These are phyloP conservation scores for Catharus ustulatus DNA, from an alignment of 2,797 vertebrate genomes.

Conservation along the genomic window DNA sequence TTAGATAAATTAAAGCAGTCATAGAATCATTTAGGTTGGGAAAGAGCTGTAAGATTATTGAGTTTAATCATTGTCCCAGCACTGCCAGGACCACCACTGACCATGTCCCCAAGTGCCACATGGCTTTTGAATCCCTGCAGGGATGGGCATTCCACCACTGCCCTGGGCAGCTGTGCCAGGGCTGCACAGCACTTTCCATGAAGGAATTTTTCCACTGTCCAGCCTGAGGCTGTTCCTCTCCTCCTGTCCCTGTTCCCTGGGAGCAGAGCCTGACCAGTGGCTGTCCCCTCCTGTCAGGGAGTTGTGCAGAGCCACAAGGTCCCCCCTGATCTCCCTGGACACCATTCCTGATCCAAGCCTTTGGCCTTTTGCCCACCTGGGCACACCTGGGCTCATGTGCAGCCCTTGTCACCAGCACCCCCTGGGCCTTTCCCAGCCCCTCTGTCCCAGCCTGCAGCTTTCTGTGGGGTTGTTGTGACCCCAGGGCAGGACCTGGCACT, in stretches of 20 bases:
- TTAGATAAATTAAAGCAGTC: not conserved
- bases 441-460: not conserved
- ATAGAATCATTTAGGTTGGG: not conserved
- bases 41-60: not conserved
- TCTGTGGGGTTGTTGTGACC: not conserved
- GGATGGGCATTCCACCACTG: not conserved
- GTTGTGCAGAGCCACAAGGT: not conserved
- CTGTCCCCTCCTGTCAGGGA: not conserved
- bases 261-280: too few relatives aligned
- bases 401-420: not conserved
- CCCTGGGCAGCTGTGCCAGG: not conserved
- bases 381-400: rapidly evolving
- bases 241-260: not conserved
- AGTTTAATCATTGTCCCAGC: rapidly evolving
- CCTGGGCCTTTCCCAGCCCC: not conserved
- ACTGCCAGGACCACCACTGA: not conserved
- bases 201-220: not conserved
- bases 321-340: not conserved
- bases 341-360: not conserved
- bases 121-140: not conserved
- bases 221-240: not conserved
- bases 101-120: not conserved
- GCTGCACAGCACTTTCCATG: not conserved
- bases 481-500: not conserved
- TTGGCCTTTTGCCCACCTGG: not conserved